phyloP scores from a whole-genome alignment of 2,113 vertebrate genomes.

The Tetrax tetrax region DNA sequence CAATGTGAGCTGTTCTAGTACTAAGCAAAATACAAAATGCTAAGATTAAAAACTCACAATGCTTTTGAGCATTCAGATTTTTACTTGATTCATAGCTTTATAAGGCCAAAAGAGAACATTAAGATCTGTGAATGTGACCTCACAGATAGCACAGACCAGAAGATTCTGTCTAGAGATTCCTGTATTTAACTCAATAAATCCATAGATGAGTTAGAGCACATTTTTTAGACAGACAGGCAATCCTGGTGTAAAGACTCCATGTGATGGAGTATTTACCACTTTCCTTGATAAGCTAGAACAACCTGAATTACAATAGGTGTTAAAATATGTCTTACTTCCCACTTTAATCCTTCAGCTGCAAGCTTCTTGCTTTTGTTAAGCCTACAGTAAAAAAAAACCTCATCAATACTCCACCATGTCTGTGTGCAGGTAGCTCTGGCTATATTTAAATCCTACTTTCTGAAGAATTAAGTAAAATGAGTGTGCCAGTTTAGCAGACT shows the following conservation, averaged over 20 bases:
- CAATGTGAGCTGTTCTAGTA: not conserved
- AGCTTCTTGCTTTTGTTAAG: not conserved
- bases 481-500: not conserved
- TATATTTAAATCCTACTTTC: not conserved
- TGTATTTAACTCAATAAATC: conserved; percentile 33
- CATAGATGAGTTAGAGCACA: not conserved
- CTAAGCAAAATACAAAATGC: not conserved
- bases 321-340: not conserved
- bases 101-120: not conserved
- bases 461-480: not conserved
- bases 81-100: not conserved
- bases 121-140: conserved; percentile 3
- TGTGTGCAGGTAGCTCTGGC: not conserved
- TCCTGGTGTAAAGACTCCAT: not conserved
- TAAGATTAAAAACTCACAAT: not conserved
- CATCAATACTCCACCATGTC: not conserved
- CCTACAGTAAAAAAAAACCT: not conserved
- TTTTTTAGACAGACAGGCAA: not conserved
- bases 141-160: not conserved
- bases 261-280: not conserved
- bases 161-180: conserved; percentile 18
- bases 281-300: not conserved
- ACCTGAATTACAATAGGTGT: not conserved
- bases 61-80: not conserved
- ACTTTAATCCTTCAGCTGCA: not conserved